phyloP scores from a whole-genome alignment of 2,888 invertebrate genomes.

The Drosophila multiciliata region DNA sequence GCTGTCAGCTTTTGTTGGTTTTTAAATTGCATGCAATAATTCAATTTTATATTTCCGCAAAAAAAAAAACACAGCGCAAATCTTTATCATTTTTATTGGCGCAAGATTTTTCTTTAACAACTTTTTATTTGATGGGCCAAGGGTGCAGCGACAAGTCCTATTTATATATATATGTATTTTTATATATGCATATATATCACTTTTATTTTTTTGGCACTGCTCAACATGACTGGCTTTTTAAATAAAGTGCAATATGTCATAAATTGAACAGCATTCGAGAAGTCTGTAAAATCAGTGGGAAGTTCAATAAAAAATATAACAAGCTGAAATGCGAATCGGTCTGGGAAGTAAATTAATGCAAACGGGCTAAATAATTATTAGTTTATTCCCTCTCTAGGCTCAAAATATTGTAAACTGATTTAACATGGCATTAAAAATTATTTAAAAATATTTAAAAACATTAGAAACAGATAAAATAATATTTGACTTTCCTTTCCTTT shows the following conservation, averaged over 20 bases:
- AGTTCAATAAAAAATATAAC: background rate
- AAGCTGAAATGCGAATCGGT: background rate
- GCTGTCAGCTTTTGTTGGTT: constrained; percentile 76
- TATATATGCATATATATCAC: background rate
- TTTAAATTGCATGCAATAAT: constrained; percentile 81
- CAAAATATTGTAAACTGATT: background rate
- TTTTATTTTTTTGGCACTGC: constrained; percentile 39
- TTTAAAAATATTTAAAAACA: background rate
- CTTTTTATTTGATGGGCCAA: constrained; percentile 12
- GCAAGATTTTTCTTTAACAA: constrained; percentile 44
- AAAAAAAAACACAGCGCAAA: constrained; percentile 37
- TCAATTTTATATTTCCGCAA: constrained; percentile 83
- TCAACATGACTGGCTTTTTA: constrained; percentile 22
- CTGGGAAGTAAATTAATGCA: background rate
- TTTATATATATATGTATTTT: background rate
- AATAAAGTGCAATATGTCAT: constrained; percentile 22
- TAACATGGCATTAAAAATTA: background rate
- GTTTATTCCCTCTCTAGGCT: background rate
- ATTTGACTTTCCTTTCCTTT: background rate
- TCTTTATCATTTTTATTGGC: constrained; percentile 63
- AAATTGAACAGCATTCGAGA: constrained; percentile 16
- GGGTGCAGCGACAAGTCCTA: background rate
- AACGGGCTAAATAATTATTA: too few relatives aligned
- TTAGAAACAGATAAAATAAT: background rate
- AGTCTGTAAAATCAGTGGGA: background rate